Base-by-base conservation (phyloP, 2,888 invertebrate genomes). In the Blera fallax region DNA sequence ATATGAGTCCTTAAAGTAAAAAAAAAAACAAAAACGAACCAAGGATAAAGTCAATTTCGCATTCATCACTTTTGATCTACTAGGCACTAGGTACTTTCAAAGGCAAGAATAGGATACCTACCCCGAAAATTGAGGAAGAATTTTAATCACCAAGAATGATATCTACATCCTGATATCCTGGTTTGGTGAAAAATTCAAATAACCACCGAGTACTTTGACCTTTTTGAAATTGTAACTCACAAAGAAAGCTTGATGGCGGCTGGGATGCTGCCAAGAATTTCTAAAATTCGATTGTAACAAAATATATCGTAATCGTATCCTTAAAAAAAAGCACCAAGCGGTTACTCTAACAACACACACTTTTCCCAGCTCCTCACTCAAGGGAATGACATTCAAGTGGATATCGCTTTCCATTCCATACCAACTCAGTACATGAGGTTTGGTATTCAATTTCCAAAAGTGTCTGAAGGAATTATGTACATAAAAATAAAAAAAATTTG, bases 141-240 rank as follows among this genome's bases (percentile, higher is more conserved):
- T 62, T 65, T 34, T n/a, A 65, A n/a, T 65, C 50, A 34, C 3
- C 18, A 32, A 18, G 34, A 34, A 5, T 14, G 3, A 21, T n/a
- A 24, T 18, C 43, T 7, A 4, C 14, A n/a, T 10, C 34, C 34
- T n/a, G n/a, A n/a, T n/a, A 5, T 37, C 40, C 14, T 14, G 43
- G 16, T 18, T 16, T 43, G 7, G 21, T 5, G 21, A 16, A 62
- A 34, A 21, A 50, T 29, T 74, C 40, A 45, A 60, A 52, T 29
- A 62, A 50, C 72, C 72, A 5, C 34, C 24, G 32, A 54, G 54
- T 65, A 58, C 48, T 56, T 76, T 45, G 29, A 76, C 40, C 48
- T 48, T 76, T 65, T 50, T 18, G 65, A 76, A 48, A 62, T 50
- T 34, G 73, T 29, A 62, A 62, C 37, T 62, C 60, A 62, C 18